Conservation (phyloP, 1,140 invertebrate species). For the Pachypeltis micranthus region DNA sequence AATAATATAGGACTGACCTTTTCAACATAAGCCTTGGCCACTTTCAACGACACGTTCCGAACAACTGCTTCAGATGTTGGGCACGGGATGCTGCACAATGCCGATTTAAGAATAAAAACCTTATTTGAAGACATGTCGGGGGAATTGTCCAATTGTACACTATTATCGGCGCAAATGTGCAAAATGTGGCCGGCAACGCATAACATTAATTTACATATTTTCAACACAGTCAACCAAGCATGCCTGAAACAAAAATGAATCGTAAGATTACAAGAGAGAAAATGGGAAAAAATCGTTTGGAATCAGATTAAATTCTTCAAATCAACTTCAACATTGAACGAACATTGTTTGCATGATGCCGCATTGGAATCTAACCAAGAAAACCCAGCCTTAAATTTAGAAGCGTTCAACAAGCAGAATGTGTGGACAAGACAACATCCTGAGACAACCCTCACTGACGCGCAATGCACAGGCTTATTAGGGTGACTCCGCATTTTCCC, state of each 20-base stretch:
- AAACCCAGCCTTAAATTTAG: too few relatives aligned
- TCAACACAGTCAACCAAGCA: slow-evolving; percentile 76
- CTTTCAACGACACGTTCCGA: slow-evolving; percentile 54
- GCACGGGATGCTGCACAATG: slow-evolving; percentile 55
- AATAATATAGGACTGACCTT: slow-evolving; percentile 33
- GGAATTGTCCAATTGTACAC: not conserved
- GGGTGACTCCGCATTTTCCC: too few relatives aligned
- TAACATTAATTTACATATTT: slow-evolving; percentile 77
- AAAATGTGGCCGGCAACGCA: slow-evolving; percentile 72
- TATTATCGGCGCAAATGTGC: slow-evolving; percentile 30
- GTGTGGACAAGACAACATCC: too few relatives aligned
- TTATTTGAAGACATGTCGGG: not conserved
- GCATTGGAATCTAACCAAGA: too few relatives aligned
- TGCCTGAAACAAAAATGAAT: slow-evolving; percentile 39
- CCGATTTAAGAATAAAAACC: slow-evolving; percentile 41
- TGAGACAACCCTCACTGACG: too few relatives aligned
- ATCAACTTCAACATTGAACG: too few relatives aligned
- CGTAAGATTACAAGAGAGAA: slow-evolving; percentile 1
- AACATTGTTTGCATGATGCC: too few relatives aligned
- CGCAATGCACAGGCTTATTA: too few relatives aligned
- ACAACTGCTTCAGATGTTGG: slow-evolving; percentile 46
- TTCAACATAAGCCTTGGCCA: slow-evolving; percentile 59
- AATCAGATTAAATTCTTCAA: too few relatives aligned
- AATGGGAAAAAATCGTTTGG: too few relatives aligned
- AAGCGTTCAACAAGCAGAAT: too few relatives aligned